A percentile compares a stretch with the other conserved stretches of the same genome.
Evolutionary conservation across 92 coral and sea anemone species (phyloP).

Genomic region (Chrysogorgia sp.): DNA sequence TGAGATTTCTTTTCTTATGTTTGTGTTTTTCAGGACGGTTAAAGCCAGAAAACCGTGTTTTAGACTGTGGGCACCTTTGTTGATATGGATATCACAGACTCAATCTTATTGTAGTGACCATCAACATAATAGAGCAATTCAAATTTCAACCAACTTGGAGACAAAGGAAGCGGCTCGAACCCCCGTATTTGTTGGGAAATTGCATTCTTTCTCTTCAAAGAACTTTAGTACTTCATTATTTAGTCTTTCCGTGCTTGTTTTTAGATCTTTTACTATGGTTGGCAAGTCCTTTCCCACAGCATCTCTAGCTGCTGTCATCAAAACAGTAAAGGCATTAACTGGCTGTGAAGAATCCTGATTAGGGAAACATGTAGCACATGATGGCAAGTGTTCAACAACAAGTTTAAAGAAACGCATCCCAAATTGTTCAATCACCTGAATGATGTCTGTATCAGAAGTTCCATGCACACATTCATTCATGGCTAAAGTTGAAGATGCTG

Average conservation of each 20-base stretch:
- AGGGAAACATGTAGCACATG: conserved; percentile 31
- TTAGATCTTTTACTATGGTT: conserved; percentile 40
- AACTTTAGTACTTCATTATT: conserved; percentile 33
- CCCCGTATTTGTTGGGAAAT: conserved; percentile 43
- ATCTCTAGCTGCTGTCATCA: conserved; percentile 36
- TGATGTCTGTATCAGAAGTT: conserved; percentile 23
- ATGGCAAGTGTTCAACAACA: conserved; percentile 9
- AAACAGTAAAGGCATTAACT: conserved; percentile 33
- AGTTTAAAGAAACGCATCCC: conserved; percentile 33
- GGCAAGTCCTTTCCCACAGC: conserved; percentile 41
- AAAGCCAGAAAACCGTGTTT: conserved; percentile 43
- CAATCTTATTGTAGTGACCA: conserved; percentile 52
- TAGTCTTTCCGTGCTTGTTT: conserved; percentile 44
- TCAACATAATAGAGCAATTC: conserved; percentile 41
- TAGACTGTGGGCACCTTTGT: conserved; percentile 39
- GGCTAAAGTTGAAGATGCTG: conserved; percentile 18
- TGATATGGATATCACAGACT: conserved; percentile 9
- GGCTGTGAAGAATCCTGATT: conserved; percentile 34
- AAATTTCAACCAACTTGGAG: conserved; percentile 30
- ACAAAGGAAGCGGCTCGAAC: conserved; percentile 32
- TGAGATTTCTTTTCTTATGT: conserved; percentile 47
- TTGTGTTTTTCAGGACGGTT: conserved; percentile 46
- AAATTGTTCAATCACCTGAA: conserved; percentile 32
- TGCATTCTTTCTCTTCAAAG: conserved; percentile 46
- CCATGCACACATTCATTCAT: conserved; percentile 23